Conservation (phyloP, 2,797 vertebrate genomes). For the Acridotheres tristis region DNA sequence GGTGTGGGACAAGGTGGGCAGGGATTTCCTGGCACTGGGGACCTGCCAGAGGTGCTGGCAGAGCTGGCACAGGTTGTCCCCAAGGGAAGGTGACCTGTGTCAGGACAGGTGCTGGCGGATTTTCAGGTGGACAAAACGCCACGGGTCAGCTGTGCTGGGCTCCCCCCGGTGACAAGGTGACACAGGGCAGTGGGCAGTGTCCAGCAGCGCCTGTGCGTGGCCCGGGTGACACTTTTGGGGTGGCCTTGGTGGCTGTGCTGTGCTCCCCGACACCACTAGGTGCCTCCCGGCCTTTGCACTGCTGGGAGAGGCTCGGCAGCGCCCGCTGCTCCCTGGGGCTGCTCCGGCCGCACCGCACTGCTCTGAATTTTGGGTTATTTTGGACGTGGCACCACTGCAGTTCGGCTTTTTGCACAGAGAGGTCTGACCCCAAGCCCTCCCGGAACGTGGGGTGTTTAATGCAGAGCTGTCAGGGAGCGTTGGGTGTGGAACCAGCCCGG, state of each 20-base stretch:
- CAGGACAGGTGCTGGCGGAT: rapidly evolving
- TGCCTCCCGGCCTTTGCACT: constrained; percentile 49
- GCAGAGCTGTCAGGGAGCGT: background rate
- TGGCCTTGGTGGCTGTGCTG: constrained; percentile 61
- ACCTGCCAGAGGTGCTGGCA: background rate
- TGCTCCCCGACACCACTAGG: constrained; percentile 50
- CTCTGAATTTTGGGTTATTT: rapidly evolving
- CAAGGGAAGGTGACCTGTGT: background rate
- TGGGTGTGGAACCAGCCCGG: background rate
- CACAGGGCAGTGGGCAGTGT: background rate
- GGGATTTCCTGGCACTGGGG: rapidly evolving
- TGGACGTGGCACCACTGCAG: rapidly evolving
- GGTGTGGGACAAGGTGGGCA: background rate
- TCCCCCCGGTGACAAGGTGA: rapidly evolving
- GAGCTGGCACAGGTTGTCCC: background rate
- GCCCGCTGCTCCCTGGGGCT: background rate
- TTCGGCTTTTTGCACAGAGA: background rate
- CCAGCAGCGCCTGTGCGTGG: background rate
- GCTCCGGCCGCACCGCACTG: background rate
- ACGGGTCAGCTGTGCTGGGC: rapidly evolving
- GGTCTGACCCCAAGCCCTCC: background rate
- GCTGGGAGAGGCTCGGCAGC: background rate
- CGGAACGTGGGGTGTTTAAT: background rate
- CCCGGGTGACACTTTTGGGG: background rate
- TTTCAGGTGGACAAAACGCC: rapidly evolving